Evolutionary conservation across 1,140 invertebrate species (phyloP).

Genomic region (Achatina immaculata): DNA sequence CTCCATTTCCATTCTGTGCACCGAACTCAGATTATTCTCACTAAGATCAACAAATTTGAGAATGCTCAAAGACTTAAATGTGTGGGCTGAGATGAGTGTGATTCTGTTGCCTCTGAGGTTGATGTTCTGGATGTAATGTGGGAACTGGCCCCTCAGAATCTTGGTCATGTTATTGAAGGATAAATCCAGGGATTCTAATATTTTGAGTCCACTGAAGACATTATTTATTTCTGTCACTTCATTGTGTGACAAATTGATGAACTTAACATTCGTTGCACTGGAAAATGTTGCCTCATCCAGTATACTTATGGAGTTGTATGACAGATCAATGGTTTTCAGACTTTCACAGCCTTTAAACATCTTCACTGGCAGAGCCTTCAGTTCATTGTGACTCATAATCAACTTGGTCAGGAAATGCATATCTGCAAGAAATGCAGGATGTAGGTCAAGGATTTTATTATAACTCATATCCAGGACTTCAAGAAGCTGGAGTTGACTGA

Average conservation of each 20-base stretch:
- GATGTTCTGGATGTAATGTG: slow-evolving; percentile 39
- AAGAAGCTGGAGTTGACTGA: background rate
- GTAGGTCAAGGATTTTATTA: slow-evolving; percentile 31
- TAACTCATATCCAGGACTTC: slow-evolving; percentile 32
- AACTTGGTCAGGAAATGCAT: slow-evolving; percentile 34
- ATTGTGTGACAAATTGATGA: slow-evolving; percentile 47
- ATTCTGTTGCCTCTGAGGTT: slow-evolving; percentile 46
- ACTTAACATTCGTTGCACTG: slow-evolving; percentile 5
- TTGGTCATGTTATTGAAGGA: slow-evolving; percentile 41
- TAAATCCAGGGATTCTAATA: slow-evolving; percentile 43
- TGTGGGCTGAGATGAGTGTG: slow-evolving; percentile 39
- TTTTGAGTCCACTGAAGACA: slow-evolving; percentile 34
- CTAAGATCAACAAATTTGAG: slow-evolving; percentile 46
- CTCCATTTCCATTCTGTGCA: slow-evolving; percentile 41
- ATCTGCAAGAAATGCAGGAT: slow-evolving; percentile 29
- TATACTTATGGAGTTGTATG: slow-evolving; percentile 36
- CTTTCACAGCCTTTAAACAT: slow-evolving; percentile 38
- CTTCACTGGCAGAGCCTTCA: slow-evolving; percentile 17
- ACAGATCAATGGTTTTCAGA: slow-evolving; percentile 41
- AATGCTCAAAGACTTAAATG: slow-evolving; percentile 46
- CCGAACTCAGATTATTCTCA: slow-evolving; percentile 47
- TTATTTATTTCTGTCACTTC: slow-evolving; percentile 39
- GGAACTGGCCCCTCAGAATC: slow-evolving; percentile 41
- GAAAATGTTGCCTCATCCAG: slow-evolving; percentile 36
- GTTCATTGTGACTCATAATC: slow-evolving; percentile 37